phyloP scores from a whole-genome alignment of 2,113 vertebrate genomes.

The Eurystomus gularis region DNA sequence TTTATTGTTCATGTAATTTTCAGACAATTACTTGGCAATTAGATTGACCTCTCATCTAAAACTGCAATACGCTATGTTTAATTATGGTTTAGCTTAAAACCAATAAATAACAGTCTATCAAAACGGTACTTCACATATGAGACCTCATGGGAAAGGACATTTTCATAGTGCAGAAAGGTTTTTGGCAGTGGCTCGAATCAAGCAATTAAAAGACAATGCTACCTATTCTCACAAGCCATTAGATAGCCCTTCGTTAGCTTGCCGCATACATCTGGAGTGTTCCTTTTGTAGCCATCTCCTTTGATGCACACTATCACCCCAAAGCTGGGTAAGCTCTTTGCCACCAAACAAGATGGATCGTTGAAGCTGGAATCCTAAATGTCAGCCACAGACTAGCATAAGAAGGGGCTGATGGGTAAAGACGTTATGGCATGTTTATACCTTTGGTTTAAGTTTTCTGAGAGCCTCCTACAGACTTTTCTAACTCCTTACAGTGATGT shows the following conservation, averaged over 20 bases:
- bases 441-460: background rate
- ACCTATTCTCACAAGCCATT: background rate
- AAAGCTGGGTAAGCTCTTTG: background rate
- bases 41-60: conserved; percentile 16
- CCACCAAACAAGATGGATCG: background rate
- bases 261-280: background rate
- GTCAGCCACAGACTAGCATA: background rate
- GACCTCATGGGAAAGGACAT: background rate
- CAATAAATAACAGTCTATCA: background rate
- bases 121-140: background rate
- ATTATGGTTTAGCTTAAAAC: background rate
- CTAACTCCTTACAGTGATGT: background rate
- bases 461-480: background rate
- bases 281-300: background rate
- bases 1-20: conserved; percentile 25
- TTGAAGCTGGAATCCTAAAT: background rate
- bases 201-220: background rate
- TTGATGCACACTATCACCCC: background rate
- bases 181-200: background rate
- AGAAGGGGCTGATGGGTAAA: background rate
- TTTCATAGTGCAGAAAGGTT: background rate
- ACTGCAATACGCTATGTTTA: background rate
- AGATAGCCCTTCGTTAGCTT: background rate
- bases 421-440: background rate
- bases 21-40: conserved; percentile 39